Evolutionary conservation across 2,888 invertebrate genomes (phyloP).

Genomic region (Shargacucullia verbasci): DNA sequence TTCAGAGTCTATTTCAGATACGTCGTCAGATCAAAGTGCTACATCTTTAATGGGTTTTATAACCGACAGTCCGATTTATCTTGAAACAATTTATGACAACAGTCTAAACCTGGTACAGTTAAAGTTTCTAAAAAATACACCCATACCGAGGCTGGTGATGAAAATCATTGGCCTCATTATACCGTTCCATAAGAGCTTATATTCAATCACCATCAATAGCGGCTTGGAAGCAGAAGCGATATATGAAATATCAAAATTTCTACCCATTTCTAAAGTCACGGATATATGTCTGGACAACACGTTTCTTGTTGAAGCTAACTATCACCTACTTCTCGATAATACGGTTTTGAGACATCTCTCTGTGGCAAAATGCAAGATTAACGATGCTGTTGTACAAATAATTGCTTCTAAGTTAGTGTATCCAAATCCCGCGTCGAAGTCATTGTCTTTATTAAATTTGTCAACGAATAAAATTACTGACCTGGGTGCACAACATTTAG

Average conservation of each 20-base stretch:
- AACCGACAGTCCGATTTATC: not conserved
- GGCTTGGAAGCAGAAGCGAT: conserved; percentile 60
- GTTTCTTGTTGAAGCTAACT: conserved; percentile 64
- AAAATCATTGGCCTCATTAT: conserved; percentile 66
- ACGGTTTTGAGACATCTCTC: conserved; percentile 66
- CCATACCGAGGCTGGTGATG: conserved; percentile 64
- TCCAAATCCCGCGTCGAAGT: conserved; percentile 64
- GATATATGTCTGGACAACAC: conserved; percentile 71
- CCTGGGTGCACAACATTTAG: conserved; percentile 64
- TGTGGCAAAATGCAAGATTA: conserved; percentile 68
- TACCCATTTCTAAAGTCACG: conserved; percentile 65
- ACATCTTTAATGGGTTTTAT: fast-evolving
- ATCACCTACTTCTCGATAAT: conserved; percentile 62
- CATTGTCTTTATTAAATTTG: conserved; percentile 68
- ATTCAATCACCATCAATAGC: conserved; percentile 61
- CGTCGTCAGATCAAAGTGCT: too few species aligned
- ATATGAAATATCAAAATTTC: conserved; percentile 67
- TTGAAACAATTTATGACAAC: conserved; percentile 62
- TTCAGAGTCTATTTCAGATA: not conserved
- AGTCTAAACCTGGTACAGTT: conserved; percentile 63
- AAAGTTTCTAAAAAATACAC: conserved; percentile 62
- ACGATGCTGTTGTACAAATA: conserved; percentile 62
- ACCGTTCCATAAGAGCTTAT: conserved; percentile 60
- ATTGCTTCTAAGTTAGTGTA: conserved; percentile 61
- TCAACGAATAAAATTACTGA: conserved; percentile 74